phyloP scores from a whole-genome alignment of 2,888 invertebrate species.

The Cheilosia urbana region DNA sequence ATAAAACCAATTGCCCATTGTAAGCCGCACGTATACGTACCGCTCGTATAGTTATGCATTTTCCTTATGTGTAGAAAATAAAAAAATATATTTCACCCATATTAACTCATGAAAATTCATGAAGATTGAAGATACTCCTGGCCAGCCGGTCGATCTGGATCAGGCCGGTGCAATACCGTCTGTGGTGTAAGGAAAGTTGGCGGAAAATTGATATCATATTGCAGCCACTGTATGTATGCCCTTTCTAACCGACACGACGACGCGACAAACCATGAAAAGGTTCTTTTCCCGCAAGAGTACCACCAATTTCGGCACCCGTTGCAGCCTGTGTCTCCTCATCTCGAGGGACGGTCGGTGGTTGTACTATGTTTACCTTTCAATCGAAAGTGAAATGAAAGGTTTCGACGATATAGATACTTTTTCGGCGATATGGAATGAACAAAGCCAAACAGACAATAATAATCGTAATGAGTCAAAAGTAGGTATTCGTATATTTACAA shows the following conservation, averaged over 20 bases:
- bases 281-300: constrained; percentile 23
- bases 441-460: constrained; percentile 57
- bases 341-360: background rate
- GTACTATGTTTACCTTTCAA: constrained; percentile 62
- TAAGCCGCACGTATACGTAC: constrained; percentile 3
- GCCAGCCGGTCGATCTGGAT: constrained; percentile 37
- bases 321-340: background rate
- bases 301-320: constrained; percentile 30
- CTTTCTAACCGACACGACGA: constrained; percentile 31
- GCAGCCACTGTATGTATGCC: constrained; percentile 61
- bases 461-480: constrained; percentile 68
- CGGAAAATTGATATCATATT: constrained; percentile 65
- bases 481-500: constrained; percentile 19
- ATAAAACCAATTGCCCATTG: constrained; percentile 57
- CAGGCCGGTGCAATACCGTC: background rate
- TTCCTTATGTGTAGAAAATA: constrained; percentile 23
- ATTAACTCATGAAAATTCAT: constrained; percentile 59
- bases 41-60: constrained; percentile 8
- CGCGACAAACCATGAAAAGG: constrained; percentile 13
- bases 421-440: constrained; percentile 56
- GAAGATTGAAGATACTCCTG: constrained; percentile 51
- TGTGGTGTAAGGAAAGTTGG: constrained; percentile 33
- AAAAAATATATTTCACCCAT: constrained; percentile 21
- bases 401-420: constrained; percentile 52
- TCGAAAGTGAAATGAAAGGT: constrained; percentile 73